Evolutionary conservation across 2,797 vertebrate genomes (phyloP).

Genomic region (Acrocephalus scirpaceus): DNA sequence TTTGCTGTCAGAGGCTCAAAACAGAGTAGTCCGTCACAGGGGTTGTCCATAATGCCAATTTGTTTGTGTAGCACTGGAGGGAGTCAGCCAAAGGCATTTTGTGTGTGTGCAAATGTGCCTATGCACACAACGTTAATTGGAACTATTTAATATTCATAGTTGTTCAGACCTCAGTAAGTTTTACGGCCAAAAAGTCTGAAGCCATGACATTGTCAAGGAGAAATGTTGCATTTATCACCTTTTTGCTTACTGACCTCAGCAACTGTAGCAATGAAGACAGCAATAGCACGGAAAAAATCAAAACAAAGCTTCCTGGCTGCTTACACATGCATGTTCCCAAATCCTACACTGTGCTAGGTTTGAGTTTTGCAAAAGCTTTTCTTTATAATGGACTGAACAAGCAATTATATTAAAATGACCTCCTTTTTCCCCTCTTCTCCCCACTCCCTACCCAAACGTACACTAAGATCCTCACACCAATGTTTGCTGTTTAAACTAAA

Average conservation of each 20-base stretch:
- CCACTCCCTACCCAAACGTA: not conserved
- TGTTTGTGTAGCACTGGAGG: not conserved
- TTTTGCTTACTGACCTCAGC: conserved; percentile 46
- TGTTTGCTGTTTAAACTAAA: not conserved
- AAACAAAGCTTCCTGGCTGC: conserved; percentile 47
- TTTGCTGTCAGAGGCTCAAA: not conserved
- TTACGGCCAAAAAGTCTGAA: not conserved
- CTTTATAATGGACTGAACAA: conserved; percentile 32
- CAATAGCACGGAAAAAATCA: conserved; percentile 1
- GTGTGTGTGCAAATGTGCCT: not conserved
- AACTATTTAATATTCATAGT: not conserved
- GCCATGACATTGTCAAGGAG: conserved; percentile 8
- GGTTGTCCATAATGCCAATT: fast-evolving
- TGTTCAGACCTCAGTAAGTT: not conserved
- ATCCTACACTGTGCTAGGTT: not conserved
- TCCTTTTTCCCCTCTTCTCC: not conserved
- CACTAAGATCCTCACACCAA: not conserved
- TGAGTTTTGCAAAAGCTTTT: conserved; percentile 25
- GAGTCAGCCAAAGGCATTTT: not conserved
- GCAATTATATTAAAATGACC: not conserved
- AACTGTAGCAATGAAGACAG: conserved; percentile 19
- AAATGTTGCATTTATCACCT: conserved; percentile 13
- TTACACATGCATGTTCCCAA: conserved; percentile 52
- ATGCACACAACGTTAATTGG: not conserved
- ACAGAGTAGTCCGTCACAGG: not conserved